Percentiles rank a stretch among this genome's conserved stretches.
phyloP scores from a whole-genome alignment of 2,888 invertebrate genomes.

The Brachypalpus laphriformis region DNA sequence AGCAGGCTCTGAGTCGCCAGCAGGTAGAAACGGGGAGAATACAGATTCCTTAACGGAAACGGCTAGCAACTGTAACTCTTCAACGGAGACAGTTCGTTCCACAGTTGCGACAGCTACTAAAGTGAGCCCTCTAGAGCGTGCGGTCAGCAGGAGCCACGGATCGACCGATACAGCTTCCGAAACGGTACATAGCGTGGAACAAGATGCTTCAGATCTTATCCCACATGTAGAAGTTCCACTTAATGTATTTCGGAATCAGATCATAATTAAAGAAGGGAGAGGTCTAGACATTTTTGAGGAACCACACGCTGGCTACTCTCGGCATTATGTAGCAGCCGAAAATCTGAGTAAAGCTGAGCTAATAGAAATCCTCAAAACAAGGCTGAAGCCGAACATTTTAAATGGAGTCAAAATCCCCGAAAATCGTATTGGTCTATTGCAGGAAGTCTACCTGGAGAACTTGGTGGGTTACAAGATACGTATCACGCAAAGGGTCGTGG shows the following conservation, averaged over 20 bases:
- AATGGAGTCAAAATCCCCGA: constrained; percentile 54
- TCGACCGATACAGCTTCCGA: background rate
- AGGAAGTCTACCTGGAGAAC: constrained; percentile 3
- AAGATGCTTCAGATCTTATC: constrained; percentile 67
- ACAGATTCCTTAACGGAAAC: background rate
- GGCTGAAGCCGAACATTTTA: constrained; percentile 8
- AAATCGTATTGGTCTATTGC: background rate
- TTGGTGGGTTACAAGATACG: background rate
- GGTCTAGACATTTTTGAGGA: constrained; percentile 4
- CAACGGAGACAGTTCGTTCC: background rate
- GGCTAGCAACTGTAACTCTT: background rate
- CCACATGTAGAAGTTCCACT: constrained; percentile 64
- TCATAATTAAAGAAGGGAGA: constrained; percentile 37
- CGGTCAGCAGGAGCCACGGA: background rate
- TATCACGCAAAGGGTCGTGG: background rate
- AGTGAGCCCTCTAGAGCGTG: background rate
- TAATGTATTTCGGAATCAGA: constrained; percentile 60
- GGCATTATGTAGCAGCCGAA: constrained; percentile 11
- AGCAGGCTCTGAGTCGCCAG: background rate
- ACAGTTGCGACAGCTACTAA: background rate
- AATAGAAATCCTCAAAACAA: background rate
- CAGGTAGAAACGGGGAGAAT: background rate
- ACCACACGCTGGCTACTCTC: constrained; percentile 52
- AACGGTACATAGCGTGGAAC: constrained; percentile 60
- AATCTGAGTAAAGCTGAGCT: background rate